These are phyloP conservation scores for Tachycineta bicolor DNA, from an alignment of 2,113 vertebrate species.

Conservation along the genomic window DNA sequence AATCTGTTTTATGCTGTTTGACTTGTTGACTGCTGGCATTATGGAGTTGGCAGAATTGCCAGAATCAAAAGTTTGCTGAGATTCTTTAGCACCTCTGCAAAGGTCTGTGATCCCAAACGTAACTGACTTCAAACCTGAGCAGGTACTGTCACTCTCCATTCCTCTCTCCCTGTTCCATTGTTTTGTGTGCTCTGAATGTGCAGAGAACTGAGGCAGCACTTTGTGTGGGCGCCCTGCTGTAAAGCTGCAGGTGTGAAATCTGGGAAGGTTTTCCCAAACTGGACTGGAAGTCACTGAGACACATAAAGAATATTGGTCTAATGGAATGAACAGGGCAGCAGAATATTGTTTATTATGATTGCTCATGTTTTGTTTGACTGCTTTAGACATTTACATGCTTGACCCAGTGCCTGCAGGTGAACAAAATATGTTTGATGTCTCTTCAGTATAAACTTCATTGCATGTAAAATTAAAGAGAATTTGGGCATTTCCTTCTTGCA, in stretches of 20 bases:
- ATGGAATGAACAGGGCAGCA: neutral
- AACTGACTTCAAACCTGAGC: neutral
- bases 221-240: neutral
- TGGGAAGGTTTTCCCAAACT: neutral
- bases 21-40: neutral
- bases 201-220: neutral
- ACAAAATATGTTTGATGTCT: neutral
- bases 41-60: neutral
- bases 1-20: neutral
- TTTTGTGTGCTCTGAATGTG: neutral
- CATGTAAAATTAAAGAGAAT: constrained; percentile 28
- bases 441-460: neutral
- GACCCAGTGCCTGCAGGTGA: neutral
- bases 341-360: neutral
- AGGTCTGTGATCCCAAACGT: neutral
- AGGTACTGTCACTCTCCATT: neutral
- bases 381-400: neutral
- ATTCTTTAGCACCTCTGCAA: neutral
- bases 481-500: constrained; percentile 9
- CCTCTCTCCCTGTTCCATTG: neutral
- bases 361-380: neutral
- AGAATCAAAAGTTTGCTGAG: neutral
- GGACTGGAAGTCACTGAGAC: neutral
- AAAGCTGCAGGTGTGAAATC: neutral
- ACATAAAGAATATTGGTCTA: neutral